Base-by-base conservation (phyloP, 2,888 invertebrate genomes). In the Lamproptera curius region DNA sequence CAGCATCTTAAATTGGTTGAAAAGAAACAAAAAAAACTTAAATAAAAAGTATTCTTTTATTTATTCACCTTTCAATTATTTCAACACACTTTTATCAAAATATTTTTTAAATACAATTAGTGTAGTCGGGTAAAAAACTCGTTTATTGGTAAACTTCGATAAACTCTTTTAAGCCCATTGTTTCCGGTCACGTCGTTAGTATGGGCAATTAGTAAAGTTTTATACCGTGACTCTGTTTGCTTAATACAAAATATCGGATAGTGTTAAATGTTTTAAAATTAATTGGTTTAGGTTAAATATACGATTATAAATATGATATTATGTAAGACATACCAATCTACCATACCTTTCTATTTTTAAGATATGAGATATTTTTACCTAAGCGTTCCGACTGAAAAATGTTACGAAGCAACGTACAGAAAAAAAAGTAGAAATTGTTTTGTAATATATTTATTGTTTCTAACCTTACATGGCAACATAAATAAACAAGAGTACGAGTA, bases 161-260 rank as follows among this genome's bases (percentile, higher is more conserved):
- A 42, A 15, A 33, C 2, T 36, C 0, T 36, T 28, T 36, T 13
- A 16, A 16, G 36, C 36, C 44, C 36, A 49, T 49, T 49, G 49
- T 49, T 49, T 49, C 11, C 15, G 13, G 49, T 49, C 49, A 43
- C 49, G 49, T 49, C 36, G 40, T 44, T 43, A 15, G 6, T 39
- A 17, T 35, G 26, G 13, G 17, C 39, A 43, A 5, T 34, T 39
- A 34, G 43, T 43, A 28, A 16, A 15, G 3, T 17, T n/a, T 14
- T n/a, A 20, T 15, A 8, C 11, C 15, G 43, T 9, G 34, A 28
- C 33, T 31, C 41, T 45, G 11, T 33, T 43, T 16, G 9, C 13
- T 47, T 31, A 34, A 9, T n/a, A n/a, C n/a, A n/a, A n/a, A n/a
- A n/a, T n/a, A n/a, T n/a, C n/a, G n/a, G n/a, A n/a, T n/a, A n/a